These are phyloP conservation scores for Drosophila repleta DNA, from an alignment of 1,140 invertebrate genomes.

Conservation along the genomic window DNA sequence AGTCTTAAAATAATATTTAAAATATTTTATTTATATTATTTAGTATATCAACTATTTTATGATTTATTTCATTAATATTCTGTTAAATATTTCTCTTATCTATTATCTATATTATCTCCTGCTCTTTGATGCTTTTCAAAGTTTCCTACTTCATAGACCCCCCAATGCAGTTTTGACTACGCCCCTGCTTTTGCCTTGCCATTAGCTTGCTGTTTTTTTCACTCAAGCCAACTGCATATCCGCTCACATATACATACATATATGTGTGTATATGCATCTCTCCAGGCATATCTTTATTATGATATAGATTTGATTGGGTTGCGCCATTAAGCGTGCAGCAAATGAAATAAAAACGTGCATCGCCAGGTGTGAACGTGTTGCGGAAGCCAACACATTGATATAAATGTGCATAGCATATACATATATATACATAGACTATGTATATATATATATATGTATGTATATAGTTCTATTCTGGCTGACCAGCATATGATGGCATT, in stretches of 20 bases:
- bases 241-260: neutral
- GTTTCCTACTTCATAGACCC: too few relatives aligned
- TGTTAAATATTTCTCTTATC: too few relatives aligned
- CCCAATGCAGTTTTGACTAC: neutral
- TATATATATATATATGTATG: conserved; percentile 15
- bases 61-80: too few relatives aligned
- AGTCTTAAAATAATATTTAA: too few relatives aligned
- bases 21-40: too few relatives aligned
- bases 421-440: neutral
- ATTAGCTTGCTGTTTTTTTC: neutral
- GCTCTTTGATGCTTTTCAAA: too few relatives aligned
- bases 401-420: conserved; percentile 3
- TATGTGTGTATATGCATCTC: neutral
- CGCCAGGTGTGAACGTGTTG: conserved; percentile 42
- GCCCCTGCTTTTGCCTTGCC: neutral
- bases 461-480: conserved; percentile 2
- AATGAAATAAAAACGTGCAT: conserved; percentile 59
- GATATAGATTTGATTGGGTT: conserved; percentile 51
- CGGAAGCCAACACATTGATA: neutral
- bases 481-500: conserved; percentile 61
- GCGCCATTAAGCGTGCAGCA: conserved; percentile 35
- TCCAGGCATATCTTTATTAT: neutral
- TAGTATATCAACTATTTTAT: too few relatives aligned
- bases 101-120: too few relatives aligned
- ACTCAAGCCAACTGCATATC: conserved; percentile 4